Evolutionary conservation across 2,113 vertebrate species (phyloP).

Genomic region (Dicaeum eximium): DNA sequence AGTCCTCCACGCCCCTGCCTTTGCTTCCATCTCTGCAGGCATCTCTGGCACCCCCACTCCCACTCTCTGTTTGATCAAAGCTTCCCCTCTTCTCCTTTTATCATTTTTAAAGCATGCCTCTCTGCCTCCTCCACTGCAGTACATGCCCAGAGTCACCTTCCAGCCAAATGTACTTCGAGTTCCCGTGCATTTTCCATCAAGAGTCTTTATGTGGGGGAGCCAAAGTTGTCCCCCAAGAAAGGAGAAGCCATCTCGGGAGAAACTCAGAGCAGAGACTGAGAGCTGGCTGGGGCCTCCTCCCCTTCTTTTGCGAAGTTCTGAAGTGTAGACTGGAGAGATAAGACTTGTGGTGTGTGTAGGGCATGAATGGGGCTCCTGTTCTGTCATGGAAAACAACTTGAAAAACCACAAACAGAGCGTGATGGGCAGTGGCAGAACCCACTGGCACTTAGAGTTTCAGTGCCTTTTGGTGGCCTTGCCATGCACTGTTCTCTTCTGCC

Average conservation of each 20-base stretch:
- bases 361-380: neutral
- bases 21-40: slow-evolving; percentile 33
- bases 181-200: neutral
- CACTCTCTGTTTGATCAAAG: slow-evolving; percentile 34
- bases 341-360: neutral
- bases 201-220: neutral
- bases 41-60: neutral
- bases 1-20: neutral
- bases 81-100: slow-evolving; percentile 17
- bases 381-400: neutral
- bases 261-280: neutral
- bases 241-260: neutral
- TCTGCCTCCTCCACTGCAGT: neutral
- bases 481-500: neutral
- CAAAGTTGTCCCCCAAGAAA: neutral
- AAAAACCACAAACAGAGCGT: neutral
- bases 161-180: neutral
- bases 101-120: neutral
- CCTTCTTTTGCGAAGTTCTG: neutral
- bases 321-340: neutral
- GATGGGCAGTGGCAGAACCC: neutral
- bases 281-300: neutral
- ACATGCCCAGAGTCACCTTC: neutral
- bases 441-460: neutral
- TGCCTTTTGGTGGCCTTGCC: neutral